Evolutionary conservation across 2,888 invertebrate species (phyloP), one percentile per base, ranked within the genome.

Genomic region (Nebria salina): DNA sequence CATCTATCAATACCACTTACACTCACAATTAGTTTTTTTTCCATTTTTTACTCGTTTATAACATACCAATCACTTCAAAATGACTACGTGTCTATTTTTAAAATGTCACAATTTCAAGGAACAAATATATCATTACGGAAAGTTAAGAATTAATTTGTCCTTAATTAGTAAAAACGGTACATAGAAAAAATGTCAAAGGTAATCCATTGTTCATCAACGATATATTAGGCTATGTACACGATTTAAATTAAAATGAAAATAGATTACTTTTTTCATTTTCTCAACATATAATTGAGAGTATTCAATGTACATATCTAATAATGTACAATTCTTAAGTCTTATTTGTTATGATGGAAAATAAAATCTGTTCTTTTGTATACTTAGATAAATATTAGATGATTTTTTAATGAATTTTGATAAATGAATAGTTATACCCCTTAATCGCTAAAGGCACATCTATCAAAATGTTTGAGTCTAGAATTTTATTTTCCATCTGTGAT

Each of bases 1-100:
- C 80, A 80, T 80, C 80, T 80, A 80, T 80, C 80, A 80, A 80
- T 80, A 80, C 80, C 75, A 80, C 80, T 80, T 80, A 80, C 73
- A 75, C 75, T 73, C 74, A 75, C 74, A 75, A 65, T 72, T 75
- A 80, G 41, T 74, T 20, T 20, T 20, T 20, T 20, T 20, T 20
- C 20, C 20, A 74, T 42, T 54, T 54, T 34, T 4, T 15, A 74
- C 15, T 25, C 65, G 73, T 6, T 72, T 20, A 65, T 73, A 65
- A 78, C 43, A 68, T 78, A 65, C 65, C 78, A 73, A 64, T 42
- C 66, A 65, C 73, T 70, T 15, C 54, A 43, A 42, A 42, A 42
- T 43, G 34, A 15, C 42, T 43, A 25, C 13, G 41, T 41, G 34
- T 34, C 34, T 34, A 34, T 34, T 34, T 34, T 34, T 34, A 34